Percentiles rank a stretch among this genome's conserved stretches.
Evolutionary conservation across 2,113 vertebrate species (phyloP).

Genomic region (Catharus minimus): DNA sequence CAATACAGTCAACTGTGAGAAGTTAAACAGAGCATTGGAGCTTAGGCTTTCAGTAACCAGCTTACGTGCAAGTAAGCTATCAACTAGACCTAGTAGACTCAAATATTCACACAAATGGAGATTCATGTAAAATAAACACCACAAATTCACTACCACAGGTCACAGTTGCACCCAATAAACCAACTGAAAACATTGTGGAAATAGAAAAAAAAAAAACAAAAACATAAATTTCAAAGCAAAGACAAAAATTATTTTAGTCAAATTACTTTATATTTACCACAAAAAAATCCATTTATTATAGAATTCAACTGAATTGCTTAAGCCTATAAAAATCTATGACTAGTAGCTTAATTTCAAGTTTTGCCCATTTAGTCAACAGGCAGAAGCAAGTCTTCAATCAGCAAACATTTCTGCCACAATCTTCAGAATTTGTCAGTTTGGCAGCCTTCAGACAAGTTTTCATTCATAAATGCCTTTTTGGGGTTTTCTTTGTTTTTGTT

Average conservation of each 20-base stretch:
- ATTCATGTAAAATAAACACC: neutral
- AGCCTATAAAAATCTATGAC: neutral
- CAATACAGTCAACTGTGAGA: neutral
- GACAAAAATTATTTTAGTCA: neutral
- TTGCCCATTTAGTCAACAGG: neutral
- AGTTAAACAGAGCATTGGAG: constrained; percentile 7
- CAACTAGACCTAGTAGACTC: neutral
- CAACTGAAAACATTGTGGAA: neutral
- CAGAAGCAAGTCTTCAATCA: neutral
- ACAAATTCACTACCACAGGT: neutral
- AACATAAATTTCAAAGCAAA: neutral
- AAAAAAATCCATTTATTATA: neutral
- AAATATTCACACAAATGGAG: neutral
- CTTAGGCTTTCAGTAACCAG: neutral
- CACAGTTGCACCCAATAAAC: neutral
- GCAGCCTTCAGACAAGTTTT: neutral
- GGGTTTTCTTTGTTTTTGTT: accelerated
- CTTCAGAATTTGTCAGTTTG: neutral
- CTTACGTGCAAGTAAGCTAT: accelerated
- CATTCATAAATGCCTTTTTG: neutral
- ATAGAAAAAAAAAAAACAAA: neutral
- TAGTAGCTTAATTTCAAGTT: neutral
- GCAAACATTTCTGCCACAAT: neutral
- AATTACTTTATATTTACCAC: neutral
- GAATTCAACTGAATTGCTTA: neutral